Evolutionary conservation across 1,140 invertebrate species (phyloP), one percentile per base, ranked within the genome.

Genomic region (Drosophila obscura): DNA sequence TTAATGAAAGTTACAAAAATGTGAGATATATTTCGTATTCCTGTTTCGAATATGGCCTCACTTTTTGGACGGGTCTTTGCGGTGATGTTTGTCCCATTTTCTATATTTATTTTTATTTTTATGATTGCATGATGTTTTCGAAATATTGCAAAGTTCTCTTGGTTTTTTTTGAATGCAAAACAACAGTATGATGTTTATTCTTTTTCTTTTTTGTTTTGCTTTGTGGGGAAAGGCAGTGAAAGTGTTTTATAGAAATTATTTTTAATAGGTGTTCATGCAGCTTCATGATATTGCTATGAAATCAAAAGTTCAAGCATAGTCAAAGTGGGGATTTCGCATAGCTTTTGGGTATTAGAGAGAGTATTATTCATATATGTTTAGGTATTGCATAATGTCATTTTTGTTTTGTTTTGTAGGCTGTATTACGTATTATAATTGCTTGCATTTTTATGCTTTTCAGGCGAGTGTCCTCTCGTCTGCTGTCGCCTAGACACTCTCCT

Each of bases 61-160:
- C 63, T 64, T 72, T 66, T 77, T 88, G 83, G 83, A 88, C 83
- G 83, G 83, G 83, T 88, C 84, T 83, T 81, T 88, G 83, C 80
- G 83, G 83, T 88, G 84, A 88, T 83, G 64, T 88, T 69, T 88
- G 84, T 84, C 84, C 84, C 59, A 63, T 73, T 73, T 83, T 64
- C 44, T 39, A 52, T 65, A 56, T 75, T 51, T 62, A 35, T 41
- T 57, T 52, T 58, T 62, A 43, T 35, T 60, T 50, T 58, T 46
- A 60, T 67, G 68, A 61, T 41, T 84, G 43, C 22, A 77, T 77
- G 62, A 60, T 50, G 19, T 13, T 13, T 39, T 80, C 56, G 46
- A 62, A 76, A 62, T 64, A 72, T 80, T 53, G 78, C 80, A 81
- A 73, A 73, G 58, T 62, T 68, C 45, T 48, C 15, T 62, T 28